phyloP scores from a whole-genome alignment of 2,888 invertebrate genomes.

The Scaptomyza caliginosa region DNA sequence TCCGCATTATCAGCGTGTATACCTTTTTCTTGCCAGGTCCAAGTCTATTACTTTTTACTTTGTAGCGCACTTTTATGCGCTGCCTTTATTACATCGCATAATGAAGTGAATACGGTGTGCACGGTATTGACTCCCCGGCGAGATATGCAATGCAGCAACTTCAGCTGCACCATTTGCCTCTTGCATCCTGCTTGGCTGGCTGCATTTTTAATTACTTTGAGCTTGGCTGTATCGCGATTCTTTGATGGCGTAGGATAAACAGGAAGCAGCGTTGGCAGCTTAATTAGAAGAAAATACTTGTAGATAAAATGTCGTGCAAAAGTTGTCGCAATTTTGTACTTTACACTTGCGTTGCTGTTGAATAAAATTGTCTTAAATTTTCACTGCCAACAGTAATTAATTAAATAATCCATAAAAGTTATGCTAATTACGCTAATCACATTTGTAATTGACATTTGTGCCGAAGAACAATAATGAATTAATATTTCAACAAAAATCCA shows the following conservation, averaged over 20 bases:
- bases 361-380: background rate
- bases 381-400: conserved; percentile 15
- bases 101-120: conserved; percentile 53
- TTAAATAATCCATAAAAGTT: conserved; percentile 4
- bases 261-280: conserved; percentile 52
- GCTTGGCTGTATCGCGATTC: conserved; percentile 19
- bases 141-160: conserved; percentile 13
- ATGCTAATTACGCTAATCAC: conserved; percentile 24
- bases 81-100: conserved; percentile 55
- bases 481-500: conserved; percentile 14
- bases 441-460: conserved; percentile 22
- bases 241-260: conserved; percentile 40
- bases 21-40: conserved; percentile 10
- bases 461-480: conserved; percentile 16
- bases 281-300: conserved; percentile 58
- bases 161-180: background rate
- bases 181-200: conserved; percentile 7
- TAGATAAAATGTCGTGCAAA: conserved; percentile 22
- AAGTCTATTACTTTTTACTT: conserved; percentile 32
- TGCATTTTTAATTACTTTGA: conserved; percentile 60
- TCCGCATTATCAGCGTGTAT: conserved; percentile 33
- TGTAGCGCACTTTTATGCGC: conserved; percentile 63
- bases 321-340: conserved; percentile 3
- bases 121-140: conserved; percentile 54
- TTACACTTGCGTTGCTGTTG: background rate